Conservation (phyloP, 2,797 vertebrate species). For the Lithobates sylvaticus region DNA sequence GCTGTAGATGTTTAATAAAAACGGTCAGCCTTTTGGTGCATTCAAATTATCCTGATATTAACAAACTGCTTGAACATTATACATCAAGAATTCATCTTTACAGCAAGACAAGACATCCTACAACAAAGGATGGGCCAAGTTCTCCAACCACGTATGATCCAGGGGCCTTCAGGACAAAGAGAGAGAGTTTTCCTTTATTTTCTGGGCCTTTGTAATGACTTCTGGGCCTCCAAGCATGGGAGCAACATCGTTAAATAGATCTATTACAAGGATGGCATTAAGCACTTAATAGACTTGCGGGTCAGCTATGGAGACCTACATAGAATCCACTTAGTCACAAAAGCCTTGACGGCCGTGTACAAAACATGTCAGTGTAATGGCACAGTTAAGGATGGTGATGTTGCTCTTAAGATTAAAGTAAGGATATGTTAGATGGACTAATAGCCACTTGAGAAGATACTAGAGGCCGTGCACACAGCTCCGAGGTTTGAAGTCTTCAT, state of each 20-base stretch:
- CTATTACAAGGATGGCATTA: conserved; percentile 62
- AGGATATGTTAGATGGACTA: conserved; percentile 57
- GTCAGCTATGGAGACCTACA: conserved; percentile 58
- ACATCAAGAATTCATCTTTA: neutral
- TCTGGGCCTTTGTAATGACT: conserved; percentile 39
- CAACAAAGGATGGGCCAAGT: neutral
- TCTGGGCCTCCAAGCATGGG: conserved; percentile 46
- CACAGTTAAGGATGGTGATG: conserved; percentile 52
- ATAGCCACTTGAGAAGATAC: conserved; percentile 60
- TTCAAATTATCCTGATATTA: neutral
- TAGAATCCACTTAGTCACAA: conserved; percentile 59
- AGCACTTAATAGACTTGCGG: conserved; percentile 60
- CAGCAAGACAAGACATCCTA: neutral
- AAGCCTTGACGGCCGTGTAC: conserved; percentile 42
- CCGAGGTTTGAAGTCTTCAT: conserved; percentile 55
- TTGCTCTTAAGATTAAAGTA: conserved; percentile 61
- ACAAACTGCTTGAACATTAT: neutral
- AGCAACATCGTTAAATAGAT: conserved; percentile 61
- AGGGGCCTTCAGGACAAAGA: conserved; percentile 14
- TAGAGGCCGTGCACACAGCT: conserved; percentile 42
- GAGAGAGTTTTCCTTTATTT: conserved; percentile 27
- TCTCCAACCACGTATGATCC: conserved; percentile 28
- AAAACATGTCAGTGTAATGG: conserved; percentile 61
- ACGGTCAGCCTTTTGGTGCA: neutral
- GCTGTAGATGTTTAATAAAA: too few species aligned